Percentiles rank a stretch among this genome's conserved stretches.
phyloP scores from a whole-genome alignment of 1,140 invertebrate species.

The Agraylea sexmaculata region DNA sequence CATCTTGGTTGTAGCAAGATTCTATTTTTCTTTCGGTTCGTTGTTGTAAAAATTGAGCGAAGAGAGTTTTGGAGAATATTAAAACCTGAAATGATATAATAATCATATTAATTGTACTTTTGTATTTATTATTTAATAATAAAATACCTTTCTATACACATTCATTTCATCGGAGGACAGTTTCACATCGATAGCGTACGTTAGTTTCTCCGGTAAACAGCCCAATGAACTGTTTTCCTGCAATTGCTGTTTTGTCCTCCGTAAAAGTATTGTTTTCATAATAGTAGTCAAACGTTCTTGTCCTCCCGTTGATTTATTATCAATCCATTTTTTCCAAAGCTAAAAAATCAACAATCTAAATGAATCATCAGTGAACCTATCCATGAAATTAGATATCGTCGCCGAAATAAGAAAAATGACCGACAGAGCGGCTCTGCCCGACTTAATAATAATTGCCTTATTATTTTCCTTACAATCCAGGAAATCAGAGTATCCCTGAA shows the following conservation, averaged over 20 bases:
- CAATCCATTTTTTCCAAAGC: constrained; percentile 60
- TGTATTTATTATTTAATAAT: not conserved
- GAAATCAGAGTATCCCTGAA: no score
- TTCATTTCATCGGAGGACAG: constrained; percentile 60
- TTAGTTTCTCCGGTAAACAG: constrained; percentile 51
- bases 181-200: constrained; percentile 43
- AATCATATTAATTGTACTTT: not conserved
- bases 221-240: constrained; percentile 45
- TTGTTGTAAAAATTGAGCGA: constrained; percentile 64
- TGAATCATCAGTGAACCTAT: not conserved
- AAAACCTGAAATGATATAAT: constrained; percentile 32
- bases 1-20: constrained; percentile 7
- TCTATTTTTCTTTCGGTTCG: constrained; percentile 52
- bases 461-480: no score
- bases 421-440: no score
- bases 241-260: constrained; percentile 73
- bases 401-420: no score
- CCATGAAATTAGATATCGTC: no score
- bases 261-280: constrained; percentile 68
- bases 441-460: no score
- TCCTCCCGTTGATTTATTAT: constrained; percentile 61
- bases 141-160: constrained; percentile 59
- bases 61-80: constrained; percentile 58
- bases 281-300: constrained; percentile 62
- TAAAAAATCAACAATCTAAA: constrained; percentile 19